Evolutionary conservation across 2,888 invertebrate genomes (phyloP).

Genomic region (Philonicus albiceps): DNA sequence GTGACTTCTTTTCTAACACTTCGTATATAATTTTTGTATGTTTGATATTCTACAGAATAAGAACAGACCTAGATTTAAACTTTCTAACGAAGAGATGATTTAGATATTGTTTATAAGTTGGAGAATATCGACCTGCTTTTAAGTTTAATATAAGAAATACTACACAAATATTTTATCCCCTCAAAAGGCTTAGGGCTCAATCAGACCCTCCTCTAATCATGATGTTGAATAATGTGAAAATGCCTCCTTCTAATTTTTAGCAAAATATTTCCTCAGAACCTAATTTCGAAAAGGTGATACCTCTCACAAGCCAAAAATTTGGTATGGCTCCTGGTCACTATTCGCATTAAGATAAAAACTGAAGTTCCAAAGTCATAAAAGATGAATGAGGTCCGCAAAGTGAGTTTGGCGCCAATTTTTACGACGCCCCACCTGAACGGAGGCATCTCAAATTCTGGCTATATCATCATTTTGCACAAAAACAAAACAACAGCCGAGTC

Average conservation of each 20-base stretch:
- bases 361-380: background rate
- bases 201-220: background rate
- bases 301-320: background rate
- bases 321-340: background rate
- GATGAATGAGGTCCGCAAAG: background rate
- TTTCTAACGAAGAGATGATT: too few species aligned
- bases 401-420: background rate
- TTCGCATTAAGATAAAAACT: background rate
- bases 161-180: too few species aligned
- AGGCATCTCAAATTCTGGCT: background rate
- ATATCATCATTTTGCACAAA: background rate
- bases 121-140: too few species aligned
- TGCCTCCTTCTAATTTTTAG: background rate
- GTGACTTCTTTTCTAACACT: too few species aligned
- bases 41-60: too few species aligned
- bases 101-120: too few species aligned
- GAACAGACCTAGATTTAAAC: too few species aligned
- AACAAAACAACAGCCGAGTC: background rate
- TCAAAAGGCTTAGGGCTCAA: too few species aligned
- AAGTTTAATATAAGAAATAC: too few species aligned
- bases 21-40: too few species aligned
- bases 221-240: background rate
- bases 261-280: background rate
- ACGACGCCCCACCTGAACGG: background rate
- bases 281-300: background rate